Evolutionary conservation across 2,888 invertebrate species (phyloP).

Genomic region (Cryptocheilus praepositus): DNA sequence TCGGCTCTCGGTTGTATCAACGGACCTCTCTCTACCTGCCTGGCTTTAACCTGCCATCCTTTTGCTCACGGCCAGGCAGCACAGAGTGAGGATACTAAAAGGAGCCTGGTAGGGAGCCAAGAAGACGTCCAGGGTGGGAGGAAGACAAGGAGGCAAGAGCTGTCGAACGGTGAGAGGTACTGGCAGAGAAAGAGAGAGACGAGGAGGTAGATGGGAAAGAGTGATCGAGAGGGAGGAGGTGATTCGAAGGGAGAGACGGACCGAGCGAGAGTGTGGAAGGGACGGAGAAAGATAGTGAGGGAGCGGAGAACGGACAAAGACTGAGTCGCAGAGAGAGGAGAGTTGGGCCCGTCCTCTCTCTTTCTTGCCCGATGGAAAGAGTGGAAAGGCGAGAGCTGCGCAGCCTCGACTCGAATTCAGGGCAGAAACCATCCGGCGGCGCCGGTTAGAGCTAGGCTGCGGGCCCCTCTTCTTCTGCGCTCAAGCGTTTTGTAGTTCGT

Average conservation of each 20-base stretch:
- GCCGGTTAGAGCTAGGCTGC: constrained; percentile 45
- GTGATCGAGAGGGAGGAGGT: constrained; percentile 17
- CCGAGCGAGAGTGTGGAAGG: constrained; percentile 30
- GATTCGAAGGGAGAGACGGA: constrained; percentile 11
- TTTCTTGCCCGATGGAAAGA: constrained; percentile 1
- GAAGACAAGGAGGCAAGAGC: constrained; percentile 4
- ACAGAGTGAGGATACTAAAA: constrained; percentile 28
- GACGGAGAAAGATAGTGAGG: constrained; percentile 4
- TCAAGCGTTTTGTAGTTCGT: too few species aligned
- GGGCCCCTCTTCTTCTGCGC: constrained; percentile 25
- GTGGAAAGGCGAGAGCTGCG: constrained; percentile 19
- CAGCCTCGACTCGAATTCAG: constrained; percentile 61
- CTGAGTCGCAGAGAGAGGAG: constrained; percentile 14
- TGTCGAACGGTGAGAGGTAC: not conserved
- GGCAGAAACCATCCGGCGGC: constrained; percentile 60
- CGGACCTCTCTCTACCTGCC: constrained; percentile 41
- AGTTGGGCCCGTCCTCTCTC: constrained; percentile 7
- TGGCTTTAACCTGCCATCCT: constrained; percentile 48
- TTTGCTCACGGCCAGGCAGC: constrained; percentile 23
- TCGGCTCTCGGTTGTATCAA: constrained; percentile 36
- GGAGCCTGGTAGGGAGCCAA: constrained; percentile 28
- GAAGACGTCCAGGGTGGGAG: not conserved
- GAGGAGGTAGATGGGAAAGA: constrained; percentile 7
- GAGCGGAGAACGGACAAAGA: constrained; percentile 32
- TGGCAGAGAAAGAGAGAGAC: constrained; percentile 17